These are phyloP conservation scores for Diaprepes abbreviatus DNA, from an alignment of 2,888 invertebrate genomes.

Conservation along the genomic window DNA sequence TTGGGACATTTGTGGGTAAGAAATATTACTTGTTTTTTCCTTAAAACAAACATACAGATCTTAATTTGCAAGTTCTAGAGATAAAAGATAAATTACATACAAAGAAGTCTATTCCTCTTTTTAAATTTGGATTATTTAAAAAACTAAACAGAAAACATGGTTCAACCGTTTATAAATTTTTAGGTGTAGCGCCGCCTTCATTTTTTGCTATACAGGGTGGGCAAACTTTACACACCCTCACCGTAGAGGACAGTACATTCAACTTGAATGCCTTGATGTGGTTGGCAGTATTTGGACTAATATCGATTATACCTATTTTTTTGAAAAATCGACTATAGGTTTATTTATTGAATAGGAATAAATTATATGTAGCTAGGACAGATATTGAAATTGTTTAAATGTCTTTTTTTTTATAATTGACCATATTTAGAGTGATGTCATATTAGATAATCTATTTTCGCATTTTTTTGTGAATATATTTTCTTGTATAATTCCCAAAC, in stretches of 20 bases:
- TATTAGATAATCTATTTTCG: neutral
- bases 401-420: neutral
- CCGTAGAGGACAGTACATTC: constrained; percentile 88
- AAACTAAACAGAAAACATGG: too few species aligned
- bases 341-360: constrained; percentile 1
- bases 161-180: constrained; percentile 12
- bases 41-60: too few species aligned
- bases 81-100: too few species aligned
- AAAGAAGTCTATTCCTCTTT: too few species aligned
- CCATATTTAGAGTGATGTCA: neutral
- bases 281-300: constrained; percentile 82
- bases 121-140: too few species aligned
- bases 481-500: too few species aligned
- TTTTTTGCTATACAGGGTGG: constrained; percentile 98
- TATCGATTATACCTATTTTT: constrained; percentile 90
- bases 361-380: constrained; percentile 69
- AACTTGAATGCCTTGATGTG: constrained; percentile 89
- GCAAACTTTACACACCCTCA: constrained; percentile 93
- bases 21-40: too few species aligned
- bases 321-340: constrained; percentile 83
- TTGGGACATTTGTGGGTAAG: constrained; percentile 88
- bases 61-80: too few species aligned
- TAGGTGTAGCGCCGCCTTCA: constrained; percentile 95
- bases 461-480: neutral
- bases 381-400: constrained; percentile 71